phyloP scores from a whole-genome alignment of 2,888 invertebrate genomes.

The Caenorhabditis doughertyi region DNA sequence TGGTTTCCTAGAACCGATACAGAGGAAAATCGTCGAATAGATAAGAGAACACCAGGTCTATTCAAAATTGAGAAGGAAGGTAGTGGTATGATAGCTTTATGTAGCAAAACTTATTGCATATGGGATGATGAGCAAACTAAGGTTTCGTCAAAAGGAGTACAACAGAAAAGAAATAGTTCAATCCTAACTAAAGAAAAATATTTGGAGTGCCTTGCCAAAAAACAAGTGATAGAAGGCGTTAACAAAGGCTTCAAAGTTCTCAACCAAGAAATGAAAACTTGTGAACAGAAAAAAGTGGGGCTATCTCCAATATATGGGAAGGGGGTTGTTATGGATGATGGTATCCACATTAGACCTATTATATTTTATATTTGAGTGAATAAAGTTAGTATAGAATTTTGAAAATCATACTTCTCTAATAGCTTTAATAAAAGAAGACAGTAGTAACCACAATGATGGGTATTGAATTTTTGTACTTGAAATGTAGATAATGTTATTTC shows the following conservation, averaged over 20 bases:
- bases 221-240: conserved; percentile 57
- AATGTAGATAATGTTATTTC: not conserved
- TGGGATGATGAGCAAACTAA: conserved; percentile 45
- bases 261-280: conserved; percentile 64
- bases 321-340: conserved; percentile 67
- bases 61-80: conserved; percentile 63
- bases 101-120: conserved; percentile 55
- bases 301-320: conserved; percentile 65
- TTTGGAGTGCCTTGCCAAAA: conserved; percentile 56
- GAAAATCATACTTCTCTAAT: conserved; percentile 12
- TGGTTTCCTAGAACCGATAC: conserved; percentile 55
- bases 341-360: conserved; percentile 66
- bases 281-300: conserved; percentile 62
- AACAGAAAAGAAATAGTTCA: conserved; percentile 61
- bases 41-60: conserved; percentile 62
- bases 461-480: conserved; percentile 15
- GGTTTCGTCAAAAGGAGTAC: conserved; percentile 63
- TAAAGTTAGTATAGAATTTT: not conserved
- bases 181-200: conserved; percentile 67
- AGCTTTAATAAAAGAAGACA: conserved; percentile 3
- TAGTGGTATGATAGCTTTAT: conserved; percentile 63
- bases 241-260: conserved; percentile 60
- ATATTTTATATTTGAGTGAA: too few species aligned
- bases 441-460: conserved; percentile 18
- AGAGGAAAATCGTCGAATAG: conserved; percentile 17